A percentile compares a stretch with the other conserved stretches of the same genome.
phyloP scores from a whole-genome alignment of 2,888 invertebrate species.

The Eueremaeus valkanovi region DNA sequence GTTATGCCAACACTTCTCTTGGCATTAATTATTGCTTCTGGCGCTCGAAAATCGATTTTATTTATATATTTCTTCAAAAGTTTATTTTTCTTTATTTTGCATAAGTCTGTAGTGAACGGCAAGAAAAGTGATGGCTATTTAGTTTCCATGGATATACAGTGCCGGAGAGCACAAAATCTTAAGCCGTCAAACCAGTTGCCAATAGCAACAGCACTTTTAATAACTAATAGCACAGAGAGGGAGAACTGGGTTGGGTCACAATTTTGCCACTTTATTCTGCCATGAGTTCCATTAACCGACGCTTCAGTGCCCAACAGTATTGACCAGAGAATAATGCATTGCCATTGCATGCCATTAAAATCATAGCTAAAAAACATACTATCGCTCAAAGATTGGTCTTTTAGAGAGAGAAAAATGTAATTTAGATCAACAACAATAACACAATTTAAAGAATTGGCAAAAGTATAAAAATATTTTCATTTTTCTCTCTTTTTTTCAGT shows the following conservation, averaged over 20 bases:
- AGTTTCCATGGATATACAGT: constrained; percentile 42
- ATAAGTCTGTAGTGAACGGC: background rate
- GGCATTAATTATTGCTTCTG: constrained; percentile 28
- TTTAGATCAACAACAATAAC: background rate
- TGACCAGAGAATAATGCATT: constrained; percentile 19
- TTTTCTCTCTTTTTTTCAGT: background rate
- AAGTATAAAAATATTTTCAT: background rate
- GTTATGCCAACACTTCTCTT: constrained; percentile 10
- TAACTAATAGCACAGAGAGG: constrained; percentile 39
- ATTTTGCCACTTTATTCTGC: constrained; percentile 21
- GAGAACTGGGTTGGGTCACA: constrained; percentile 9
- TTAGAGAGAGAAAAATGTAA: constrained; percentile 2
- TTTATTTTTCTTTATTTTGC: constrained; percentile 2
- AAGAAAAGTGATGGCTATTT: constrained; percentile 35
- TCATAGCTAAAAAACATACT: background rate
- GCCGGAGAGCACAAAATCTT: constrained; percentile 44
- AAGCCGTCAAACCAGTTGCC: constrained; percentile 46
- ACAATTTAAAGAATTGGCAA: background rate
- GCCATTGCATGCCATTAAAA: constrained; percentile 22
- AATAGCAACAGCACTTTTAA: constrained; percentile 46
- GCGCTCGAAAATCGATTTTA: background rate
- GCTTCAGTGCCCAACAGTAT: constrained; percentile 9
- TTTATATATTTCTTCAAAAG: background rate
- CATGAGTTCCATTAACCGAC: background rate
- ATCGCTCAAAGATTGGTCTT: constrained; percentile 2